A percentile compares a stretch with the other conserved stretches of the same genome.
phyloP scores from a whole-genome alignment of 2,888 invertebrate species.

The Melanostoma scalare region DNA sequence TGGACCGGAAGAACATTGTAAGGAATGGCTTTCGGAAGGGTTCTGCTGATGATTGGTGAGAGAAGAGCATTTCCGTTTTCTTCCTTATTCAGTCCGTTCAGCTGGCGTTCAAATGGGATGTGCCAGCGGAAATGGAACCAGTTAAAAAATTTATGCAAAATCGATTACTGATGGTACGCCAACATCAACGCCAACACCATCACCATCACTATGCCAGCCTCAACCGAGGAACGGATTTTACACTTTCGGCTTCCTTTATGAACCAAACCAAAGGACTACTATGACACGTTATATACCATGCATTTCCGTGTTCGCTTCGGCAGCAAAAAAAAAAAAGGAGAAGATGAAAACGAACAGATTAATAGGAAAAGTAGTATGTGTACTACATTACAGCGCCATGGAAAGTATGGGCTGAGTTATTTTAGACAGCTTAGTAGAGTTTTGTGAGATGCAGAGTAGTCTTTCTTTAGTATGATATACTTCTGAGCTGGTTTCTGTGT shows the following conservation, averaged over 20 bases:
- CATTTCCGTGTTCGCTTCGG: constrained; percentile 35
- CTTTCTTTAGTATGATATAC: no score
- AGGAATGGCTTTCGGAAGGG: constrained; percentile 60
- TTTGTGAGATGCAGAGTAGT: no score
- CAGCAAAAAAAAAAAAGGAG: constrained; percentile 6
- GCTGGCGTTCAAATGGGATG: constrained; percentile 37
- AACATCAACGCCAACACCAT: not conserved
- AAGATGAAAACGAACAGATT: constrained; percentile 17
- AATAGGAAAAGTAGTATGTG: constrained; percentile 34
- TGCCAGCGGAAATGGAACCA: constrained; percentile 52
- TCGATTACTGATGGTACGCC: constrained; percentile 54
- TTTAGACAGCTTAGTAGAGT: no score
- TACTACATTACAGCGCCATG: not conserved
- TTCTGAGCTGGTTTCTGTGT: no score
- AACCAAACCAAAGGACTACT: constrained; percentile 4
- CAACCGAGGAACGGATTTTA: constrained; percentile 53
- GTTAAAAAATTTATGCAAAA: constrained; percentile 68
- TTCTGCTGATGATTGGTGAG: constrained; percentile 51
- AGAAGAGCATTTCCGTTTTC: not conserved
- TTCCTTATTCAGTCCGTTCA: not conserved
- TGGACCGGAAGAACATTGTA: constrained; percentile 68
- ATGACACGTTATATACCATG: constrained; percentile 45
- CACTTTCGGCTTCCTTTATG: constrained; percentile 49
- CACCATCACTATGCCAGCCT: constrained; percentile 2
- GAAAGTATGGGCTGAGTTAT: no score